Evolutionary conservation across 2,888 invertebrate species (phyloP), one percentile per base, ranked within the genome.

Genomic region (Ceraclea dissimilis): DNA sequence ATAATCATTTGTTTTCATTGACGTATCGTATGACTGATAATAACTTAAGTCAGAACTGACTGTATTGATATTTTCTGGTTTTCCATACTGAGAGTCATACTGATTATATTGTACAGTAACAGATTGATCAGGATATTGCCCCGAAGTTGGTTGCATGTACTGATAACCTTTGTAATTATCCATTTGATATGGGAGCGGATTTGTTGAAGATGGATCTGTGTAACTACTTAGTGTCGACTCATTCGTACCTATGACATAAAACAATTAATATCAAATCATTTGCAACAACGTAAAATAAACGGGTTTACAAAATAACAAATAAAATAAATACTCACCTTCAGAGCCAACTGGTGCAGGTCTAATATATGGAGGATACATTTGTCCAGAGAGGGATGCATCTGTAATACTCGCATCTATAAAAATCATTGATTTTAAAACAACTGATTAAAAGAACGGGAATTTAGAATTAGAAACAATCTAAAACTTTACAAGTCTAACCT

Each of bases 301-400:
- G 31, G 11, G 8, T 8, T 39, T 39, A 39, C 26, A 6, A 26
- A 26, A 26, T 4, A 26, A 26, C 26, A 4, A 26, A 26, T 6
- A 26, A 26, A 10, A 26, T 26, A 26, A n/a, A 39, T 26, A 11
- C 2, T 53, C 69, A 76, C 75, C 80, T 75, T 88, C 88, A 1
- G 87, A 87, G 2, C 88, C 88, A 2, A 88, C 75, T 0, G 88
- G 87, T 39, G 85, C 77, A 0, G 88, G 88, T 47, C 88, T 73
- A 2, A 86, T 75, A 1, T 82, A 79, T 1, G 85, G 83, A 52
- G 84, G 80, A 63, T 79, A 79, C 49, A 77, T 73, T 20, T 75
- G 70, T 53, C 76, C 75, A 4, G 76, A 74, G 57, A 75, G 75
- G 60, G 68, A 59, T 8, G n/a, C 13, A 16, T 39, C 39, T 5